Conservation (phyloP, 2,797 vertebrate species). For the Coracias cyanogaster region DNA sequence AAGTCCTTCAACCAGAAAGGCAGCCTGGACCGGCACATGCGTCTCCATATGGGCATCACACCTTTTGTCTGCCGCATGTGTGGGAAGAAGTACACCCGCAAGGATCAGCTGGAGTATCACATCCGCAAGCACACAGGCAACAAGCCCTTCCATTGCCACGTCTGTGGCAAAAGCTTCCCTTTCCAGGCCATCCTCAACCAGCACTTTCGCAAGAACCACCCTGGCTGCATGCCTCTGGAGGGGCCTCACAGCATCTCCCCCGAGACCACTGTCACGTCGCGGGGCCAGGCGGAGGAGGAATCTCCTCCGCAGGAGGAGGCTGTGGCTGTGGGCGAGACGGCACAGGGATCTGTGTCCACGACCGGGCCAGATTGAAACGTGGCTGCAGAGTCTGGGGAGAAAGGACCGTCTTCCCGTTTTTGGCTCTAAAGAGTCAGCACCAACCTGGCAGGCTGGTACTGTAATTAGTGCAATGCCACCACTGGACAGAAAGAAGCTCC, state of each 20-base stretch:
- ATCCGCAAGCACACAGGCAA: conserved; percentile 99
- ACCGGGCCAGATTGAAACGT: conserved; percentile 92
- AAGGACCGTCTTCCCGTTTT: conserved; percentile 65
- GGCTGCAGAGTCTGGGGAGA: conserved; percentile 27
- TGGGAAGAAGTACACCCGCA: conserved; percentile 98
- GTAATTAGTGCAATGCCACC: conserved; percentile 75
- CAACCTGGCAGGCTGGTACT: conserved; percentile 71
- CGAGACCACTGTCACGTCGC: conserved; percentile 92
- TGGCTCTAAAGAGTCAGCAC: conserved; percentile 63
- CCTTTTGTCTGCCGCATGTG: conserved; percentile 97
- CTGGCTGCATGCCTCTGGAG: conserved; percentile 91
- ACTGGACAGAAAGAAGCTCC: conserved; percentile 68
- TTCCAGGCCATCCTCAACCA: conserved; percentile 99
- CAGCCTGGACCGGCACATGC: conserved; percentile 97
- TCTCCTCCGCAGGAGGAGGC: conserved; percentile 91
- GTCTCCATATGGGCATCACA: conserved; percentile 98
- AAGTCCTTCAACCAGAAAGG: conserved; percentile 99
- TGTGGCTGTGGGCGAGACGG: conserved; percentile 84
- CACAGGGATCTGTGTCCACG: conserved; percentile 94
- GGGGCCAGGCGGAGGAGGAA: conserved; percentile 89
- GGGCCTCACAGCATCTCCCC: conserved; percentile 95
- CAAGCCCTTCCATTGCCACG: conserved; percentile 98
- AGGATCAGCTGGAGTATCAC: conserved; percentile 98
- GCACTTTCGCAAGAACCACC: conserved; percentile 99
- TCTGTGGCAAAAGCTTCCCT: conserved; percentile 98